Base-by-base conservation (phyloP, 1,140 invertebrate genomes). In the Pantala flavescens region DNA sequence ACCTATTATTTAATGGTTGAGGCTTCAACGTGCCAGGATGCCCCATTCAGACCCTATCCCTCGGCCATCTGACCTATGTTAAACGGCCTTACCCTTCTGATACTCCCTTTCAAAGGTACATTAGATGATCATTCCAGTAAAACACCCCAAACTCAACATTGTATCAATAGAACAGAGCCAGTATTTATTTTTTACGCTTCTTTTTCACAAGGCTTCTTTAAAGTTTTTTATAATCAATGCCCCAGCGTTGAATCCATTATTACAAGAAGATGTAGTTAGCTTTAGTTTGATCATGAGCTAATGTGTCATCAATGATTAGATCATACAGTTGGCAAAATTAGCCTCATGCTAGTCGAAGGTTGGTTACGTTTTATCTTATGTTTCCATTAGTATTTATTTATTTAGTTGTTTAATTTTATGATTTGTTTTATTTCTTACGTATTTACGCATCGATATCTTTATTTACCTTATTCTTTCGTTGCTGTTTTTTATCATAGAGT, bases 401-500 rank as follows among this genome's bases (percentile, higher is more conserved):
- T 36, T 36, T 9, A 36, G 28, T 5, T 36, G 28, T 36, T 36
- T 36, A 5, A 9, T 36, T 63, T 63, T 7, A 7, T 3, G 12
- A 7, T 63, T 63, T 63, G 49, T 63, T 16, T 3, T 63, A 63
- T 63, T 63, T 63, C 2, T 63, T 9, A 36, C 28, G 28, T 36
- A 36, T 36, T 36, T 36, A 36, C 28, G 28, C 28, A 9, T n/a
- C n/a, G n/a, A n/a, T 36, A 36, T 36, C 12, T 63, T 21, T 63
- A 21, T 63, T 63, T 63, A 19, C 10, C 12, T 11, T 74, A 19
- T 23, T 24, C n/a, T 74, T 74, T 63, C 49, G 63, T 74, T 24
- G 23, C 43, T 24, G 28, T 43, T 63, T 16, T 74, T 24, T 74
- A 43, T 74, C 16, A 19, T 70, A 43, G 43, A 42, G 43, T 74